Evolutionary conservation across 2,888 invertebrate genomes (phyloP).

Genomic region (Ochlodes sylvanus): DNA sequence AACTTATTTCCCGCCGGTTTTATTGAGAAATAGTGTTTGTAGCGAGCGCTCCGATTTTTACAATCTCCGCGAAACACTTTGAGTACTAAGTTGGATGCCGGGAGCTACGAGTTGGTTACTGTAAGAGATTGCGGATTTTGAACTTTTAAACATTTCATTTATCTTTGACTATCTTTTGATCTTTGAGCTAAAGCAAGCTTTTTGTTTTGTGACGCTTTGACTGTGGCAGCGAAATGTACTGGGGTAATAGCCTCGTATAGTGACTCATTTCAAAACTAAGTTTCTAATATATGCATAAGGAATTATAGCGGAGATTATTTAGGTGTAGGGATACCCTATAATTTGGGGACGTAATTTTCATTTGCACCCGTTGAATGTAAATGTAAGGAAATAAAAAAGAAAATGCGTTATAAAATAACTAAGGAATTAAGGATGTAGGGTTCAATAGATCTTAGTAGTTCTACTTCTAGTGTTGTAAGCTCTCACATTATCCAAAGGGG

Average conservation of each 20-base stretch:
- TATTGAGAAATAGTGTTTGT: conserved; percentile 23
- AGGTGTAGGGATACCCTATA: no score
- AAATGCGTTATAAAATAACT: no score
- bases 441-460: no score
- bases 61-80: conserved; percentile 28
- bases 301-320: no score
- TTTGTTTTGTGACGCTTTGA: conserved; percentile 5
- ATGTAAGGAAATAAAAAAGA: no score
- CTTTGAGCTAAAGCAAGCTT: conserved; percentile 9
- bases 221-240: neutral
- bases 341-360: no score
- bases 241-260: neutral
- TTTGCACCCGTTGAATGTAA: no score
- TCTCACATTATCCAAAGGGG: no score
- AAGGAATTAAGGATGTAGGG: no score
- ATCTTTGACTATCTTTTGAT: conserved; percentile 16
- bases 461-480: no score
- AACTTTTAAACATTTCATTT: conserved; percentile 28
- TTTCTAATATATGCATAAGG: neutral
- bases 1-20: conserved; percentile 15
- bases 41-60: conserved; percentile 24
- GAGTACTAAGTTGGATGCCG: conserved; percentile 19
- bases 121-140: conserved; percentile 27
- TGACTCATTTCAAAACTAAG: neutral
- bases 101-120: conserved; percentile 6